Conservation (phyloP, 1,140 invertebrate species). For the Samia ricini region DNA sequence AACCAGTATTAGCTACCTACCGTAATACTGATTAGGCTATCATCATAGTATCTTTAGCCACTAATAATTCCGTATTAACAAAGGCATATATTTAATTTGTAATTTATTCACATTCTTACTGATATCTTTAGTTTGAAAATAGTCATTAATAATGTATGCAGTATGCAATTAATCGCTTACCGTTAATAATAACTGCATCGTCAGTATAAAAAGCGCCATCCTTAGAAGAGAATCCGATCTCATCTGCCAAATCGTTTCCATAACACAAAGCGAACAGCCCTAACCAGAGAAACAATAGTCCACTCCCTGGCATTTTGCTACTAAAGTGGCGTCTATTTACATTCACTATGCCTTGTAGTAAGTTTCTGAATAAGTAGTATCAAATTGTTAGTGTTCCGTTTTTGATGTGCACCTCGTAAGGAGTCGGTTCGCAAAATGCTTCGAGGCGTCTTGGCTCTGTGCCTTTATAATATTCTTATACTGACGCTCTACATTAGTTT, state of each 20-base stretch:
- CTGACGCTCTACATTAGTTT: slow-evolving; percentile 65
- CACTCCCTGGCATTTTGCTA: slow-evolving; percentile 44
- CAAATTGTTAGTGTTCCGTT: slow-evolving; percentile 38
- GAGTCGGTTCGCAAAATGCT: slow-evolving; percentile 71
- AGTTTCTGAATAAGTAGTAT: slow-evolving; percentile 21
- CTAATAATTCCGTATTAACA: neutral
- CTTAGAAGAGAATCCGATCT: slow-evolving; percentile 48
- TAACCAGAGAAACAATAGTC: slow-evolving; percentile 40
- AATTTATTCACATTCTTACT: too few species aligned
- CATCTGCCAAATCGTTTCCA: slow-evolving; percentile 41
- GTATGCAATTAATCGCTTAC: slow-evolving; percentile 37
- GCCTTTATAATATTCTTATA: slow-evolving; percentile 75
- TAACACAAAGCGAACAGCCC: slow-evolving; percentile 35
- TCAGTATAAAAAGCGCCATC: slow-evolving; percentile 60
- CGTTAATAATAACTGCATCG: slow-evolving; percentile 62
- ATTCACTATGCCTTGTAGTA: slow-evolving; percentile 37
- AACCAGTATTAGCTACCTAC: neutral
- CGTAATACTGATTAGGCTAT: neutral
- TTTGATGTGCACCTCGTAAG: slow-evolving; percentile 61
- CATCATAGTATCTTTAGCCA: neutral
- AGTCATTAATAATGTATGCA: neutral
- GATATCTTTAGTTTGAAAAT: too few species aligned
- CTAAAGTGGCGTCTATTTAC: slow-evolving; percentile 24
- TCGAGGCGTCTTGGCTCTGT: slow-evolving; percentile 42
- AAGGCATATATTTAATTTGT: too few species aligned